Conservation (phyloP, 1,140 invertebrate genomes). For the Pogonognathellus flavescens region DNA sequence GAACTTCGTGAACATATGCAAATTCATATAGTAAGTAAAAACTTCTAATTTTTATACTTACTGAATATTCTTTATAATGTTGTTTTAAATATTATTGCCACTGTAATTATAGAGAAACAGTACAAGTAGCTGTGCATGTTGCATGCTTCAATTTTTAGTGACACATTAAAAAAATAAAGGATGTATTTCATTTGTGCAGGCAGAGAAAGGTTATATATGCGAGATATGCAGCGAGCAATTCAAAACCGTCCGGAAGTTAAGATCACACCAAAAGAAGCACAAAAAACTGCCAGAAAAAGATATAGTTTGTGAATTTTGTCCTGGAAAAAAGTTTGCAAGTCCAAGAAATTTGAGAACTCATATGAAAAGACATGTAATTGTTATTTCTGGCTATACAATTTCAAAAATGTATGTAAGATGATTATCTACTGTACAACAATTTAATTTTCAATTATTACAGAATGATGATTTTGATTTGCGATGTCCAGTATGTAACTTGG, state of each 20-base stretch:
- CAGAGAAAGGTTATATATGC: background rate
- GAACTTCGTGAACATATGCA: background rate
- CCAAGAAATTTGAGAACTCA: conserved; percentile 13
- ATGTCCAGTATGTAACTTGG: conserved; percentile 22
- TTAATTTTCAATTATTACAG: background rate
- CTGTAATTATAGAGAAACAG: too few relatives aligned
- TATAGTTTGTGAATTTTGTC: conserved; percentile 24
- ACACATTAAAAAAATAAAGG: background rate
- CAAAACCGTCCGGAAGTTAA: background rate
- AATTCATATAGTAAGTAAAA: background rate
- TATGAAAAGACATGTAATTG: conserved; percentile 14
- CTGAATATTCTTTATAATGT: too few relatives aligned
- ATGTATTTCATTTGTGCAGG: background rate
- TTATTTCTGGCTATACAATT: background rate
- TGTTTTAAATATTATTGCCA: background rate
- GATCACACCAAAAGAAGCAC: background rate
- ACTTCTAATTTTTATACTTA: too few relatives aligned
- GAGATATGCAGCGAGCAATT: conserved; percentile 8
- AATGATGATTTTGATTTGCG: conserved; percentile 17
- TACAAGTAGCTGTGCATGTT: too few relatives aligned
- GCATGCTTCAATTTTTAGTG: background rate
- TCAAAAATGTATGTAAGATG: background rate
- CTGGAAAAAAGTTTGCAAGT: conserved; percentile 12
- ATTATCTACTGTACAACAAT: background rate
- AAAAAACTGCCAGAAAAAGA: background rate